Evolutionary conservation across 2,797 vertebrate genomes (phyloP), one percentile per base, ranked within the genome.

Genomic region (Aphelocoma californica): DNA sequence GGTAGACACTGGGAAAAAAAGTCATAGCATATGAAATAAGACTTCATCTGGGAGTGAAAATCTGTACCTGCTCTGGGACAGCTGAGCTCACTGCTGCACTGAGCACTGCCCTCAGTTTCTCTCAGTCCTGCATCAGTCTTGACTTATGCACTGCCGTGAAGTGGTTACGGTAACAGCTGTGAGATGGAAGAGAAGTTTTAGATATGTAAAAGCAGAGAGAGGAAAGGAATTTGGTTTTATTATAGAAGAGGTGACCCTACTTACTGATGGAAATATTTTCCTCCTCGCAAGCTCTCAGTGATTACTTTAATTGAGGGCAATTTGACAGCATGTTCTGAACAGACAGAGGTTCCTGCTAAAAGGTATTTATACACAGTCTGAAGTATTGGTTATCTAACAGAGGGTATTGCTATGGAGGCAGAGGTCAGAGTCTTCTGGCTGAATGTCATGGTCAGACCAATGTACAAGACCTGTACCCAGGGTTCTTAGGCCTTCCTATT

Each of bases 221-320:
- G 11, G 36, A 66, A 79, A 26, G 20, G 28, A 79, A 58, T 91
- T 79, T 58, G 62, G 5, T 28, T 86, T 69, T 80, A 17, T n/a
- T 32, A 7, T 14, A 1, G 47, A 45, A 36, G 14, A 71, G 15
- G 34, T 47, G 23, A 70, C 28, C 14, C 23, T 61, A 34, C 28
- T 74, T 78, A 51, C 32, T 50, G 54, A 60, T 12, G 29, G 29
- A 65, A 25, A 10, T 67, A 8, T 64, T 86, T 71, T 88, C 6
- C 26, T 64, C 20, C 21, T 79, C 0, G 0, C 9, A 28, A 54
- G 15, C 3, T 28, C 7, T 77, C 2, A 5, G n/a, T 42, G 36
- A n/a, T 12, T 3, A 4, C 70, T 87, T 88, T 28, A 70, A 86
- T 45, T 57, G 34, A 61, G 4, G 28, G 11, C 16, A 88, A 19